Evolutionary conservation across 1,140 invertebrate species (phyloP).

Genomic region (Kradibia gibbosae): DNA sequence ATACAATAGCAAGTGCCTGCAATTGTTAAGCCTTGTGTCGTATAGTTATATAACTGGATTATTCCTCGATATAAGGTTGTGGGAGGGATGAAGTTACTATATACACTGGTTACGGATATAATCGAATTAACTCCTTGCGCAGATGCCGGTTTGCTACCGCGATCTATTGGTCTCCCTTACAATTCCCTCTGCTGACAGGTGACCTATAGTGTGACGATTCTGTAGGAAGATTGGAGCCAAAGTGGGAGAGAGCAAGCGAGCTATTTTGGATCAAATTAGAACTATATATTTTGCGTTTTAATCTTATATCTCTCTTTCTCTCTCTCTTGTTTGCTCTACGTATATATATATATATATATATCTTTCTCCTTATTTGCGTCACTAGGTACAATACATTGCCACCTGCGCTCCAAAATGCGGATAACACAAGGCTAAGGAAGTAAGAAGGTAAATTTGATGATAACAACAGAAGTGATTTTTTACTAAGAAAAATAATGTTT

Average conservation of each 20-base stretch:
- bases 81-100: background rate
- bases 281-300: background rate
- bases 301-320: background rate
- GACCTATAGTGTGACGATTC: conserved; percentile 15
- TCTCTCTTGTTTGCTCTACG: background rate
- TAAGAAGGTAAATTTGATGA: background rate
- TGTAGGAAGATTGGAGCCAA: background rate
- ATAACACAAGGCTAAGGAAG: background rate
- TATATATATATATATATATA: background rate
- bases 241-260: background rate
- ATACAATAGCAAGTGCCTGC: conserved; percentile 2
- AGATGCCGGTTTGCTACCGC: background rate
- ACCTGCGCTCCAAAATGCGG: background rate
- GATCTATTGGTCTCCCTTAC: conserved; percentile 13
- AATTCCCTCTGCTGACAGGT: background rate
- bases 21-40: background rate
- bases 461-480: background rate
- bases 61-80: conserved; percentile 51
- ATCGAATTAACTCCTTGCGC: conserved; percentile 19
- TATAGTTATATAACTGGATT: conserved; percentile 62
- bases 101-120: conserved; percentile 25
- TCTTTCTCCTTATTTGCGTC: background rate
- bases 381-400: background rate
- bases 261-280: conserved; percentile 5
- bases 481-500: background rate